These are phyloP conservation scores for Apogon hyalosoma DNA, from an alignment of 2,797 vertebrate genomes.

Conservation along the genomic window DNA sequence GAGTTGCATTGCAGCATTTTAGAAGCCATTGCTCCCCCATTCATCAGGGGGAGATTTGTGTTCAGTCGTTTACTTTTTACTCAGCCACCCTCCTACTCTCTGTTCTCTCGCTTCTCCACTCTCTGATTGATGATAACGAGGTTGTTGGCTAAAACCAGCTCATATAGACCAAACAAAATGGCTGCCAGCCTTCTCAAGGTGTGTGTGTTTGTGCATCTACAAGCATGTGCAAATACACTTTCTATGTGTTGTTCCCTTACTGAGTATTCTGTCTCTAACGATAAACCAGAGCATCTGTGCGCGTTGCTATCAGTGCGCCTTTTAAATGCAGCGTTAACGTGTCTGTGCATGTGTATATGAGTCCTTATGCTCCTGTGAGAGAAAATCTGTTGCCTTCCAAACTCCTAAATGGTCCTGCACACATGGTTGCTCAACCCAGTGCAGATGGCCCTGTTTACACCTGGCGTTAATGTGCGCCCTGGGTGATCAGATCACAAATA, in stretches of 20 bases:
- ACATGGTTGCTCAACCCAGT: conserved; percentile 17
- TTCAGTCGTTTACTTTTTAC: conserved; percentile 5
- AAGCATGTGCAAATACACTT: not conserved
- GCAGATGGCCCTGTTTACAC: conserved; percentile 30
- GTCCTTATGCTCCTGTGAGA: conserved; percentile 44
- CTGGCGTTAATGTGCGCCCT: not conserved
- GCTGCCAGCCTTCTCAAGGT: conserved; percentile 11
- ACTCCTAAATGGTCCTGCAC: conserved; percentile 45
- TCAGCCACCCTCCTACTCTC: conserved; percentile 14
- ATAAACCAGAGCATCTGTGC: conserved; percentile 17
- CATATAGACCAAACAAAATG: conserved; percentile 61
- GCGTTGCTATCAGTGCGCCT: not conserved
- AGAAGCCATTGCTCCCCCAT: conserved; percentile 49
- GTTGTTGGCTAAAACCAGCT: conserved; percentile 52
- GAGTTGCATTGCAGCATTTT: conserved; percentile 56
- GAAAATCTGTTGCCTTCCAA: conserved; percentile 36
- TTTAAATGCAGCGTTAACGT: not conserved
- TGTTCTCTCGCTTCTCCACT: conserved; percentile 22
- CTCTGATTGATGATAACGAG: conserved; percentile 59
- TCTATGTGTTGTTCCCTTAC: conserved; percentile 9
- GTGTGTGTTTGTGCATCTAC: not conserved
- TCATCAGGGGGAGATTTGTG: conserved; percentile 60
- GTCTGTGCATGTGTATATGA: not conserved
- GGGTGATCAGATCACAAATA: no score
- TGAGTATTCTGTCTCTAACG: conserved; percentile 4